phyloP scores from a whole-genome alignment of 2,888 invertebrate species.

The Parasteatoda lunata region DNA sequence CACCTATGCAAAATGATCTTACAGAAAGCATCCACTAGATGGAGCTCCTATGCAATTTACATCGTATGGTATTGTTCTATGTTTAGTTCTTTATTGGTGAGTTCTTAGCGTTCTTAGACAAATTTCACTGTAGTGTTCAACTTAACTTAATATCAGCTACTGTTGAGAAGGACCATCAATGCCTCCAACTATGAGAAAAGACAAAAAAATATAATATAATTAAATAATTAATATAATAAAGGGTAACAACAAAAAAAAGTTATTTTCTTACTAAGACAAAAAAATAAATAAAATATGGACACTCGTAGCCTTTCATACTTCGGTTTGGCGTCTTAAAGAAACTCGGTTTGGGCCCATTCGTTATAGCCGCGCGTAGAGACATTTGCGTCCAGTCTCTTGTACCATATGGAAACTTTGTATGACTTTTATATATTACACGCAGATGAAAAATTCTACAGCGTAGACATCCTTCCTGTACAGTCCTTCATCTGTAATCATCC shows the following conservation, averaged over 20 bases:
- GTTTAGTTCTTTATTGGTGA: not conserved
- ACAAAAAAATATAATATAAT: not conserved
- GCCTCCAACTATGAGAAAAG: not conserved
- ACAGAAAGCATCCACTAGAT: slow-evolving; percentile 10
- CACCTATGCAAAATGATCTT: slow-evolving; percentile 10
- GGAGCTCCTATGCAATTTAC: not conserved
- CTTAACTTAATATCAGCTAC: slow-evolving; percentile 27
- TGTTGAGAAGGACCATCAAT: not conserved
- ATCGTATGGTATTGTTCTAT: no score
- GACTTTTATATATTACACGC: slow-evolving; percentile 60
- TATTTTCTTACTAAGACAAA: slow-evolving; percentile 63
- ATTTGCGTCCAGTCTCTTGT: slow-evolving; percentile 67
- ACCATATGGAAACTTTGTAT: slow-evolving; percentile 63
- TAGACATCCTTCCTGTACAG: slow-evolving; percentile 68
- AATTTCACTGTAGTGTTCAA: slow-evolving; percentile 30
- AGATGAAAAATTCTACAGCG: slow-evolving; percentile 59
- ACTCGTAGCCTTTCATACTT: slow-evolving; percentile 52
- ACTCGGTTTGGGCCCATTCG: slow-evolving; percentile 53
- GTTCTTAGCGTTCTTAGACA: not conserved
- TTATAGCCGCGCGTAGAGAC: slow-evolving; percentile 64
- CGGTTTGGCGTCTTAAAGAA: slow-evolving; percentile 31
- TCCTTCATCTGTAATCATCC: slow-evolving; percentile 67
- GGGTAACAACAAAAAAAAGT: slow-evolving; percentile 18
- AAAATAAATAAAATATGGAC: not conserved
- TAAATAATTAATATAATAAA: no score